phyloP scores from a whole-genome alignment of 1,140 invertebrate species.

The Proctacanthus coquilletti region DNA sequence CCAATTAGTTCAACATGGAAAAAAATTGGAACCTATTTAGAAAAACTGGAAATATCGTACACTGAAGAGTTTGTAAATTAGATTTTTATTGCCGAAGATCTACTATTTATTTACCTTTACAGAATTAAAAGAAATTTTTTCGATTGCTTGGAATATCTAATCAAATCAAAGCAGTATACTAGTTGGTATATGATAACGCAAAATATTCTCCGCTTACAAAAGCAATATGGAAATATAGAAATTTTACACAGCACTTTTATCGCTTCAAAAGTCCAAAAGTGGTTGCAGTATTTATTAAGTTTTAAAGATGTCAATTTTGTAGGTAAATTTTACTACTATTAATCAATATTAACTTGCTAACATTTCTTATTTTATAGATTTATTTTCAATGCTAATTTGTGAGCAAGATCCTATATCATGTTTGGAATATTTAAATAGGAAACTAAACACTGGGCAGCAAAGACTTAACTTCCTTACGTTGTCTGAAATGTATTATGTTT shows the following conservation, averaged over 20 bases:
- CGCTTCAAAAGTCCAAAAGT: too few species aligned
- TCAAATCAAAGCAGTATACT: constrained; percentile 22
- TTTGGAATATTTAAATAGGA: constrained; percentile 15
- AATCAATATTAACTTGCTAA: too few species aligned
- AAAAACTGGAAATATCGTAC: too few species aligned
- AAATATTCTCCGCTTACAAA: constrained; percentile 20
- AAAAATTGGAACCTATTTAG: too few species aligned
- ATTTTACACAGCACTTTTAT: constrained; percentile 20
- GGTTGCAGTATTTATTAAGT: too few species aligned
- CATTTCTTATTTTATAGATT: constrained; percentile 7
- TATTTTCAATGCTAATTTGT: constrained; percentile 18
- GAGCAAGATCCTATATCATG: constrained; percentile 12
- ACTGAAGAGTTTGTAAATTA: neutral
- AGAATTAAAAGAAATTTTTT: constrained; percentile 17
- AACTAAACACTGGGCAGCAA: constrained; percentile 22
- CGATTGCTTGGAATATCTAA: constrained; percentile 17
- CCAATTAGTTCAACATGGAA: too few species aligned
- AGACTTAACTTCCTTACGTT: constrained; percentile 21
- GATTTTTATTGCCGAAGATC: too few species aligned
- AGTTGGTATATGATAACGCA: constrained; percentile 24
- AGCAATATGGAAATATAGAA: constrained; percentile 10
- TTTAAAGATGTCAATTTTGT: constrained; percentile 20
- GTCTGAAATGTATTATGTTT: constrained; percentile 22
- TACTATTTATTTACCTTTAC: neutral
- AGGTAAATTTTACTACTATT: constrained; percentile 8